Evolutionary conservation across 2,797 vertebrate genomes (phyloP), one percentile per base, ranked within the genome.

Genomic region (Dendrocincla tyrannina): DNA sequence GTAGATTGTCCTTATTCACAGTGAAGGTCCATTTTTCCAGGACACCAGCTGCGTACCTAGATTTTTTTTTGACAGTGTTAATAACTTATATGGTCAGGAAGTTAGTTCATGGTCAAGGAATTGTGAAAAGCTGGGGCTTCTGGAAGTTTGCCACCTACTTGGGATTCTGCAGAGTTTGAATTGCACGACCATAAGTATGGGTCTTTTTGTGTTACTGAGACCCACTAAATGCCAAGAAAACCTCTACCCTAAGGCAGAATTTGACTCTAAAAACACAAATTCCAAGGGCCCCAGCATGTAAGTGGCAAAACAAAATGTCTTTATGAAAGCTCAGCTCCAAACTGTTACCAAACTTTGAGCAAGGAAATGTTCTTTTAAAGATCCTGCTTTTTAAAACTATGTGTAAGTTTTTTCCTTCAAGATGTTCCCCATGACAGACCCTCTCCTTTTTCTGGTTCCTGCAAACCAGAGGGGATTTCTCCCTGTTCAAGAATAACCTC

Each of bases 101-200:
- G 91, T 94, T 96, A 95, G 93, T 96, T 95, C 96, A 95, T 88
- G 73, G 90, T 94, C 94, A 96, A 92, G 86, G 86, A 96, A 97
- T 89, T 93, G 75, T 92, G 90, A 93, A 94, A 97, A 95, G 81
- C 81, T 87, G 50, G 46, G 88, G 68, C 77, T 95, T 90, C 91
- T 97, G 94, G 94, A 95, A 83, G 75, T 85, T 83, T 96, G 91
- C 96, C 96, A 95, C 78, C 81, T 95, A 33, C 69, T 93, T 94
- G 72, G 88, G 72, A 93, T 95, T 93, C 70, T 92, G 67, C 56
- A 87, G 55, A 77, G 30, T 90, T 69, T 91, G 86, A 88, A 82
- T 47, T 83, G 52, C 74, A 91, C 0, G 7, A 46, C 80, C 72
- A 41, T 80, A 88, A 86, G 60, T 72, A 85, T 58, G 37, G 67